Conservation (phyloP, 2,888 invertebrate genomes). For the Ormyrus pomaceus region DNA sequence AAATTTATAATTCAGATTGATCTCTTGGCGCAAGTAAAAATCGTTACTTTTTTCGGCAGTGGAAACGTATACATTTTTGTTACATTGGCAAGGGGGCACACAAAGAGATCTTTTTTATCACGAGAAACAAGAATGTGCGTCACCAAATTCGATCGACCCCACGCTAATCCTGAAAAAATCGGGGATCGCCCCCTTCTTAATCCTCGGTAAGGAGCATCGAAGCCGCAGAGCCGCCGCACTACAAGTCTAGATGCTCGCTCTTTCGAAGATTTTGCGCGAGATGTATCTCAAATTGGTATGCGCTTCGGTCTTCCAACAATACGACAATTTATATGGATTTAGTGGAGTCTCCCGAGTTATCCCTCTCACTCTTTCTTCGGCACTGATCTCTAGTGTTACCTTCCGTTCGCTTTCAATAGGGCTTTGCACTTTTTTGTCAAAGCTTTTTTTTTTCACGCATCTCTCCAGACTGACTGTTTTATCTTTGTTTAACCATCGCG, state of each 20-base stretch:
- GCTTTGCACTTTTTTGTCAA: slow-evolving; percentile 50
- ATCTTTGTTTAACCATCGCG: slow-evolving; percentile 13
- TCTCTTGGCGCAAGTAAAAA: too few species aligned
- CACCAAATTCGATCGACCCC: slow-evolving; percentile 50
- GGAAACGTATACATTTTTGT: not conserved
- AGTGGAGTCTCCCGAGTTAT: slow-evolving; percentile 68
- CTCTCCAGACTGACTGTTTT: slow-evolving; percentile 14
- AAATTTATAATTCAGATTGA: too few species aligned
- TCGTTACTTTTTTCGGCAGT: not conserved
- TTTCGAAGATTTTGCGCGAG: slow-evolving; percentile 63
- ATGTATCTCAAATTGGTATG: slow-evolving; percentile 70
- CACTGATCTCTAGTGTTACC: slow-evolving; percentile 70
- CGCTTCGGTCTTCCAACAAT: slow-evolving; percentile 69
- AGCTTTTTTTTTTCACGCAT: slow-evolving; percentile 10
- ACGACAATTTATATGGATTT: slow-evolving; percentile 74
- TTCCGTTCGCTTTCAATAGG: slow-evolving; percentile 67
- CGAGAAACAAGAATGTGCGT: slow-evolving; percentile 22
- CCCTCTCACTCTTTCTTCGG: slow-evolving; percentile 66
- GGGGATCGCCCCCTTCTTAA: slow-evolving; percentile 49
- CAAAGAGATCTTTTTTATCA: slow-evolving; percentile 4
- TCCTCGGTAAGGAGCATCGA: slow-evolving; percentile 48
- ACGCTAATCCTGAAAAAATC: slow-evolving; percentile 50
- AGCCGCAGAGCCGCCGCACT: slow-evolving; percentile 29
- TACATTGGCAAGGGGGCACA: not conserved
- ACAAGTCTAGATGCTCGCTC: slow-evolving; percentile 58